Evolutionary conservation across 2,797 vertebrate species (phyloP).

Genomic region (Poecilia gillii): DNA sequence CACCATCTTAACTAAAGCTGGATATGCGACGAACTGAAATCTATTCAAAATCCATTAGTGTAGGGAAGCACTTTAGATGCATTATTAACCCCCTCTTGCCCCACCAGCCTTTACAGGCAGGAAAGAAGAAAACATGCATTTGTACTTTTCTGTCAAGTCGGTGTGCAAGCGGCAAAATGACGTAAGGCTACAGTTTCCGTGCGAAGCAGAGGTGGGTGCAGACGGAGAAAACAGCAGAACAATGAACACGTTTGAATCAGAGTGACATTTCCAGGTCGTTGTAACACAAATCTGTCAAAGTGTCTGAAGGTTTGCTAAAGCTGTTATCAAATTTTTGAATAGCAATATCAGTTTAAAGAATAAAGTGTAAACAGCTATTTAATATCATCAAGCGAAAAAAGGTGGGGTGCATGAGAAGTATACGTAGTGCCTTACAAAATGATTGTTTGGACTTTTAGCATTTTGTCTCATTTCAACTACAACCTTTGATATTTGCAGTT

Average conservation of each 20-base stretch:
- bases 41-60: slow-evolving; percentile 21
- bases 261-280: slow-evolving; percentile 57
- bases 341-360: slow-evolving; percentile 41
- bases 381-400: slow-evolving; percentile 6
- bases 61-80: neutral
- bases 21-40: slow-evolving; percentile 10
- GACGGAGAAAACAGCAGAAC: neutral
- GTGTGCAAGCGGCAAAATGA: slow-evolving; percentile 20
- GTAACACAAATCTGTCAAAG: slow-evolving; percentile 48
- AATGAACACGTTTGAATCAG: slow-evolving; percentile 37
- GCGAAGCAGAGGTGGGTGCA: slow-evolving; percentile 16
- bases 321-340: slow-evolving; percentile 45
- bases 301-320: slow-evolving; percentile 45
- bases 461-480: neutral
- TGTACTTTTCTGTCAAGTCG: slow-evolving; percentile 25
- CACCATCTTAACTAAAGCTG: neutral
- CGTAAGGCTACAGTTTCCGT: slow-evolving; percentile 10
- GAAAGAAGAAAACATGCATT: slow-evolving; percentile 27
- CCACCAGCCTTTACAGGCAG: slow-evolving; percentile 3
- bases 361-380: slow-evolving; percentile 31
- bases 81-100: slow-evolving; percentile 16
- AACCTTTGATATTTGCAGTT: neutral
- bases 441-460: neutral
- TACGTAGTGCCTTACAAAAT: neutral
- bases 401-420: neutral